These are phyloP conservation scores for Paratrypauchen microcephalus DNA, from an alignment of 2,797 vertebrate species.

Conservation along the genomic window DNA sequence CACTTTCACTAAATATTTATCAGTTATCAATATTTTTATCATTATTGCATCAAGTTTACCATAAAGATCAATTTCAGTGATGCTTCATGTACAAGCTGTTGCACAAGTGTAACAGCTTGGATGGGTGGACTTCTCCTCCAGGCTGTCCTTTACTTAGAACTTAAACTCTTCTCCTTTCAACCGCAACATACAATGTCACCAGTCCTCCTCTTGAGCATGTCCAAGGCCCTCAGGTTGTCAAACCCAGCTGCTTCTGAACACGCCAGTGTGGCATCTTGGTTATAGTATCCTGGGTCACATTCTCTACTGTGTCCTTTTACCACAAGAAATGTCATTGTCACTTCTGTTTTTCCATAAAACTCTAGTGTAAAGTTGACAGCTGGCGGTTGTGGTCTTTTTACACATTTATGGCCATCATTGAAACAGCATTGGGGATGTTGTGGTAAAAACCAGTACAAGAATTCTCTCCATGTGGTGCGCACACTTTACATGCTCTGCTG, in stretches of 20 bases:
- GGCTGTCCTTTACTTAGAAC: constrained; percentile 24
- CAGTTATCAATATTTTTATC: neutral
- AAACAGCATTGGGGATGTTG: constrained; percentile 55
- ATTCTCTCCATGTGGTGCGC: constrained; percentile 58
- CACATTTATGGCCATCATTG: constrained; percentile 40
- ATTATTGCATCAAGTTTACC: neutral
- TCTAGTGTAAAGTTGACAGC: neutral
- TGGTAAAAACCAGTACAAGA: constrained; percentile 57
- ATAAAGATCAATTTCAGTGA: neutral
- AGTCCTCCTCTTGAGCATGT: constrained; percentile 22
- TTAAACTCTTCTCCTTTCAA: constrained; percentile 27
- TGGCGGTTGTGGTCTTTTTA: constrained; percentile 36
- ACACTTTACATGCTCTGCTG: constrained; percentile 38
- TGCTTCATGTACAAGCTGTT: constrained; percentile 2
- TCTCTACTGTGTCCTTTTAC: neutral
- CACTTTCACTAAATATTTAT: neutral
- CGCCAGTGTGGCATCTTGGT: constrained; percentile 31
- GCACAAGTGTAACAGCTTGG: constrained; percentile 23
- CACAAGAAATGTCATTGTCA: neutral
- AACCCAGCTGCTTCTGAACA: constrained; percentile 40
- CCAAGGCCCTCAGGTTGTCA: constrained; percentile 44
- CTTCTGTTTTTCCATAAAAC: constrained; percentile 20
- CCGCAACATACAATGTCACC: constrained; percentile 5
- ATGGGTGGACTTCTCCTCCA: constrained; percentile 32
- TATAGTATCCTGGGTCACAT: neutral